Evolutionary conservation across 2,113 vertebrate species (phyloP).

Genomic region (Anguilla rostrata): DNA sequence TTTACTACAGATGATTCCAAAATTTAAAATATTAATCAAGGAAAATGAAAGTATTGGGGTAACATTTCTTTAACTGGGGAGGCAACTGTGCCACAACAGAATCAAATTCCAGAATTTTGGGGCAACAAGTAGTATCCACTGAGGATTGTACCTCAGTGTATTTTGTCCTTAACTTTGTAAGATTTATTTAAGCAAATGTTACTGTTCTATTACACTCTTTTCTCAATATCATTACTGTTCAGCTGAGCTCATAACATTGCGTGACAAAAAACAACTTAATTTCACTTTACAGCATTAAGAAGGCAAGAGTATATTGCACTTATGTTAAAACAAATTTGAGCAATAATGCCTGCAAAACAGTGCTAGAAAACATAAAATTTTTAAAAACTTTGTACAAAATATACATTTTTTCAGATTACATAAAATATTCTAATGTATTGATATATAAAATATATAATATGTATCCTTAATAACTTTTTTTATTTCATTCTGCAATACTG

Average conservation of each 20-base stretch:
- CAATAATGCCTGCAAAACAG: not conserved
- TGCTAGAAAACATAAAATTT: not conserved
- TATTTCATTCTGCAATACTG: constrained; percentile 45
- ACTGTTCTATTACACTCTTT: not conserved
- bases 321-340: not conserved
- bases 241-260: not conserved
- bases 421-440: not conserved
- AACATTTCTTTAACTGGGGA: not conserved
- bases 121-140: not conserved
- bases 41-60: not conserved
- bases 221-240: not conserved
- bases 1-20: not conserved
- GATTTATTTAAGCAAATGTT: not conserved
- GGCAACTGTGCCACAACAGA: not conserved
- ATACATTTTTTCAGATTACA: not conserved
- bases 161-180: not conserved
- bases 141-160: not conserved
- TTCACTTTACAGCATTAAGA: not conserved
- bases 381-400: not conserved
- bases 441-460: constrained; percentile 41
- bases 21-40: not conserved
- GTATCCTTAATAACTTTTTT: constrained; percentile 50
- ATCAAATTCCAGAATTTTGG: not conserved
- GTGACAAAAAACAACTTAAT: not conserved
- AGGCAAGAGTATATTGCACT: not conserved